Base-by-base conservation (phyloP, 2,888 invertebrate genomes). In the Dicranocentrus wangi region DNA sequence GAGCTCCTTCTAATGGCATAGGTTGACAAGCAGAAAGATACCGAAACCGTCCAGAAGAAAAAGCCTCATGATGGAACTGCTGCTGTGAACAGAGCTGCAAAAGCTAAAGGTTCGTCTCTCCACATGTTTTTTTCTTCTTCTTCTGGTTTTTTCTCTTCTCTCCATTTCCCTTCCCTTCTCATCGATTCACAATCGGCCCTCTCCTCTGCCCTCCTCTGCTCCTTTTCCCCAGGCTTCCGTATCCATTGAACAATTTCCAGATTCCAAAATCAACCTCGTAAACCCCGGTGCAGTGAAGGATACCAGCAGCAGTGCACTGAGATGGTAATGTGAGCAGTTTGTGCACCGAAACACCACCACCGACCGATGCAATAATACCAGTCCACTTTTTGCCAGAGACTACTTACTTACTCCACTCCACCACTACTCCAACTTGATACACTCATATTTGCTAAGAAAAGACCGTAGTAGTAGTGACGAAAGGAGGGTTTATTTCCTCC, bases 1-100 rank as follows among this genome's bases (percentile, higher is more conserved):
- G 25, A 71, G 66, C 70, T 66, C 43, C n/a, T 81, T 43, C 75
- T 77, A 78, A 80, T 81, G 61, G 39, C 3, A 42, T 55, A 81
- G 75, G 75, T 81, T 81, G 81, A 81, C 81, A 76, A 84, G 82
- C 78, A 76, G 70, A 84, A 83, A 80, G 84, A 85, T 80, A 72
- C 80, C 71, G 85, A 85, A 80, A 72, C 85, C 85, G 85, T 85
- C 85, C 85, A 85, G 82, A 82, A 83, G 75, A 85, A 82, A 84
- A 83, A 83, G 81, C 77, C 80, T 71, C 69, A 78, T 73, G 85
- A 86, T 77, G 85, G 81, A 82, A 81, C 80, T 70, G 55, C 81
- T 61, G 83, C 80, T 77, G 82, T 83, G 66, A 84, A 79, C 71
- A 82, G 81, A 81, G 75, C 84, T 66, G 81, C 84, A 55, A 82